These are phyloP conservation scores for Aurelia aurita DNA, from an alignment of 30 jellyfish, hydroid and myxozoan species.

Conservation along the genomic window DNA sequence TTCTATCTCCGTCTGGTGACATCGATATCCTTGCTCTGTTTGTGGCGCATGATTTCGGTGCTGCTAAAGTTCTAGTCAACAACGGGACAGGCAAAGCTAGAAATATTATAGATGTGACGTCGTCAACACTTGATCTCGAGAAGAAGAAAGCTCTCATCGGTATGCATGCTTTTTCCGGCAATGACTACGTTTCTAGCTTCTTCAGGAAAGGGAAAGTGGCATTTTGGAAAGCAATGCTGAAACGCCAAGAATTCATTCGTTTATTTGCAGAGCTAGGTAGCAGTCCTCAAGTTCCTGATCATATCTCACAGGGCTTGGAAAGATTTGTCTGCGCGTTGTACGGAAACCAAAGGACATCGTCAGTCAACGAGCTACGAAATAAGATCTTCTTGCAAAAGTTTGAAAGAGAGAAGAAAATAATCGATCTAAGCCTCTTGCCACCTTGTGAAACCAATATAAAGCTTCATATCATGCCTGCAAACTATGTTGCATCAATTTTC, in stretches of 20 bases:
- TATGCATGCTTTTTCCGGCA: conserved; percentile 33
- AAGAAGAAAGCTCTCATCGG: conserved; percentile 43
- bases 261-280: conserved; percentile 27
- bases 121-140: conserved; percentile 9
- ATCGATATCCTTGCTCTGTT: conserved; percentile 42
- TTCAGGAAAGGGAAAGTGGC: conserved; percentile 34
- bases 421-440: conserved; percentile 35
- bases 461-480: conserved; percentile 13
- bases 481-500: conserved; percentile 25
- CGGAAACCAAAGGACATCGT: neutral
- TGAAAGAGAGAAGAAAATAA: conserved; percentile 38
- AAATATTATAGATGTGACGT: conserved; percentile 37
- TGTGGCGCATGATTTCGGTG: conserved; percentile 21
- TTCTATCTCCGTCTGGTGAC: conserved; percentile 22
- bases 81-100: conserved; percentile 38
- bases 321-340: conserved; percentile 1
- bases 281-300: conserved; percentile 22
- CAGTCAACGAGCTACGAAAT: conserved; percentile 24
- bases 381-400: conserved; percentile 21
- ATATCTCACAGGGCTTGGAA: too few relatives aligned
- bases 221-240: conserved; percentile 16
- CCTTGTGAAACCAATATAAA: conserved; percentile 10
- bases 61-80: conserved; percentile 27
- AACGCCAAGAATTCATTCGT: conserved; percentile 10
- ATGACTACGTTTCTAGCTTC: conserved; percentile 25